A percentile compares a stretch with the other conserved stretches of the same genome.
phyloP scores from a whole-genome alignment of 2,797 vertebrate genomes.

The Enoplosus armatus region DNA sequence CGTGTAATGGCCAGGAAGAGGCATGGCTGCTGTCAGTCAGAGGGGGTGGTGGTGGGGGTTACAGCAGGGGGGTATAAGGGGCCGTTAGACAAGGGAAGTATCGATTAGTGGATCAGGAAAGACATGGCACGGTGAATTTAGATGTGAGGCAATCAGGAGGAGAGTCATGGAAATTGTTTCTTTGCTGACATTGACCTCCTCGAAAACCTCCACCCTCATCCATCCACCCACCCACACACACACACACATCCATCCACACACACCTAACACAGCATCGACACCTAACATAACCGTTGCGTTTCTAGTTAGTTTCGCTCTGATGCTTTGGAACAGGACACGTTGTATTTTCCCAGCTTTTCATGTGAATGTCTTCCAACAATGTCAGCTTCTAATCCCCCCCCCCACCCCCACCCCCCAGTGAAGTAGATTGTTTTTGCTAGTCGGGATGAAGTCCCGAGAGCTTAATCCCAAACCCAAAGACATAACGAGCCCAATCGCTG shows the following conservation, averaged over 20 bases:
- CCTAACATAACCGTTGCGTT: too few relatives aligned
- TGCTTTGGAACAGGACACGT: slow-evolving; percentile 16
- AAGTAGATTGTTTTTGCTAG: slow-evolving; percentile 40
- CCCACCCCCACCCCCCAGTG: too few relatives aligned
- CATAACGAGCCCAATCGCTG: slow-evolving; percentile 39
- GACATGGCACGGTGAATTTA: slow-evolving; percentile 61
- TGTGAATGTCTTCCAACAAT: slow-evolving; percentile 21
- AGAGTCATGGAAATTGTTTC: slow-evolving; percentile 69
- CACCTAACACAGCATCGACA: too few relatives aligned
- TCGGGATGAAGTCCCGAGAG: slow-evolving; percentile 46
- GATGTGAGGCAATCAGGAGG: slow-evolving; percentile 66
- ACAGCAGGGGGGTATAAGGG: slow-evolving; percentile 28
- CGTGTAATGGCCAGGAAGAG: slow-evolving; percentile 73
- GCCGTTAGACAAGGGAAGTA: slow-evolving; percentile 65
- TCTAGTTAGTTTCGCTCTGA: slow-evolving; percentile 28
- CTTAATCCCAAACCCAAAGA: slow-evolving; percentile 53
- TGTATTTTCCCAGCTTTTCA: slow-evolving; percentile 35
- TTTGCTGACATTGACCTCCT: slow-evolving; percentile 38
- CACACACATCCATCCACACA: slow-evolving; percentile 10
- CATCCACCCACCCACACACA: not conserved
- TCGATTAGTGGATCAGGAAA: slow-evolving; percentile 75
- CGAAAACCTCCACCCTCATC: not conserved
- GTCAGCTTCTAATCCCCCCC: too few relatives aligned
- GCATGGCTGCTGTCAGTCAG: slow-evolving; percentile 74
- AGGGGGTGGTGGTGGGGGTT: slow-evolving; percentile 6